A percentile compares a stretch with the other conserved stretches of the same genome.
phyloP scores from a whole-genome alignment of 2,797 vertebrate genomes.

The Chanos chanos region DNA sequence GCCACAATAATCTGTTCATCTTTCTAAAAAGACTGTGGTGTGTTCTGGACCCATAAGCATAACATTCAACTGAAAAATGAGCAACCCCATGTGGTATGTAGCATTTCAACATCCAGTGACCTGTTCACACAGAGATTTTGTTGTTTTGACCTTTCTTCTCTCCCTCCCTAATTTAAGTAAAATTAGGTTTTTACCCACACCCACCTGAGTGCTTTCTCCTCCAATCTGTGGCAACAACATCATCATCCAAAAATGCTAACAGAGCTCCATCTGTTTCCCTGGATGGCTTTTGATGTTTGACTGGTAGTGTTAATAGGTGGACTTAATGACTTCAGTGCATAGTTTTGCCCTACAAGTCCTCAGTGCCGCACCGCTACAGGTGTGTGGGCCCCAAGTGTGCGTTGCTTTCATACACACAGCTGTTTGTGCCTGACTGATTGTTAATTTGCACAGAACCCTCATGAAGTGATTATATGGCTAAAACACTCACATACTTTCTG shows the following conservation, averaged over 20 bases:
- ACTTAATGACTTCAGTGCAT: slow-evolving; percentile 34
- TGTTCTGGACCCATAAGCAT: neutral
- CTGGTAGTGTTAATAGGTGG: slow-evolving; percentile 34
- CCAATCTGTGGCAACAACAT: slow-evolving; percentile 34
- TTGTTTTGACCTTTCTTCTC: neutral
- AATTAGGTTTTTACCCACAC: slow-evolving; percentile 33
- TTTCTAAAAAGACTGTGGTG: slow-evolving; percentile 4
- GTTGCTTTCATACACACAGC: slow-evolving; percentile 10
- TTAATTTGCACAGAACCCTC: slow-evolving; percentile 25
- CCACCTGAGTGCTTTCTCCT: slow-evolving; percentile 7
- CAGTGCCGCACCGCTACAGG: slow-evolving; percentile 16
- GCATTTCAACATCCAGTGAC: neutral
- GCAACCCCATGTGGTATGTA: neutral
- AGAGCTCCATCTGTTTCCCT: slow-evolving; percentile 46
- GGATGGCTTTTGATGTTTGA: slow-evolving; percentile 28
- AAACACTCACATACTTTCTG: neutral
- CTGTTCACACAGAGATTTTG: neutral
- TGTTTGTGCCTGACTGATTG: slow-evolving; percentile 18
- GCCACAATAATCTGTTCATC: too few relatives aligned
- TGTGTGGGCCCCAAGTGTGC: slow-evolving; percentile 15
- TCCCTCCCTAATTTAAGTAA: neutral
- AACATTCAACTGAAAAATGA: neutral
- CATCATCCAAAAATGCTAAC: slow-evolving; percentile 25
- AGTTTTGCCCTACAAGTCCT: slow-evolving; percentile 26
- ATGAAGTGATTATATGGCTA: slow-evolving; percentile 16